Evolutionary conservation across 2,113 vertebrate genomes (phyloP).

Genomic region (Microtus pennsylvanicus): DNA sequence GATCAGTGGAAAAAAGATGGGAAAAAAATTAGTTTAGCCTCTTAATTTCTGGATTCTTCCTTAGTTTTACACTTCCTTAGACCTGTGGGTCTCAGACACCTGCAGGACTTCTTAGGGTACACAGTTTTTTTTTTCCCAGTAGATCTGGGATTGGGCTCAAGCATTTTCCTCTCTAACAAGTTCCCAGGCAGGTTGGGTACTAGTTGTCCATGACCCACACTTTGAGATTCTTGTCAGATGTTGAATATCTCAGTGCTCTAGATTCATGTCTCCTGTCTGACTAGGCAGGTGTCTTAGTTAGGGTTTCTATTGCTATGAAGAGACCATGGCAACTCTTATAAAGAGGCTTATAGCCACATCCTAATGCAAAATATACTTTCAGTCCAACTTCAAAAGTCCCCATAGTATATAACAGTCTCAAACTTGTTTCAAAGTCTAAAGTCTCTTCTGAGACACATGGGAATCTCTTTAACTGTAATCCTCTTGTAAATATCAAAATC

Average conservation of each 20-base stretch:
- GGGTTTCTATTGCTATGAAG: not conserved
- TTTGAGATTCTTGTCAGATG: not conserved
- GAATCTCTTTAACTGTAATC: not conserved
- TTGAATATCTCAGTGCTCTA: not conserved
- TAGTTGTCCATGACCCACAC: not conserved
- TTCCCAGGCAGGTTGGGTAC: not conserved
- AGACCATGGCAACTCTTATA: not conserved
- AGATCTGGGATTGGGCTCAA: not conserved
- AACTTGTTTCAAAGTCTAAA: not conserved
- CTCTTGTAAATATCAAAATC: not conserved
- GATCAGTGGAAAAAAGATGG: not conserved
- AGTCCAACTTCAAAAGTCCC: not conserved
- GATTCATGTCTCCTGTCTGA: not conserved
- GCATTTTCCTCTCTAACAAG: not conserved
- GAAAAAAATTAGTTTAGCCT: not conserved
- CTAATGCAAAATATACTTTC: not conserved
- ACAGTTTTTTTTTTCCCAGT: not conserved
- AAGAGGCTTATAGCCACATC: not conserved
- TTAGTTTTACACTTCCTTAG: not conserved
- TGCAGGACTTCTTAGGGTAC: not conserved
- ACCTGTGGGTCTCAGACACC: not conserved
- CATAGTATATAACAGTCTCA: not conserved
- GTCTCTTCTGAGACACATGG: not conserved
- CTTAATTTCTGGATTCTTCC: slow-evolving; percentile 2
- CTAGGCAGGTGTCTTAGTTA: not conserved